Evolutionary conservation across 53 echinoderm and acorn worm genomes (phyloP).

Genomic region (Astropecten irregularis): DNA sequence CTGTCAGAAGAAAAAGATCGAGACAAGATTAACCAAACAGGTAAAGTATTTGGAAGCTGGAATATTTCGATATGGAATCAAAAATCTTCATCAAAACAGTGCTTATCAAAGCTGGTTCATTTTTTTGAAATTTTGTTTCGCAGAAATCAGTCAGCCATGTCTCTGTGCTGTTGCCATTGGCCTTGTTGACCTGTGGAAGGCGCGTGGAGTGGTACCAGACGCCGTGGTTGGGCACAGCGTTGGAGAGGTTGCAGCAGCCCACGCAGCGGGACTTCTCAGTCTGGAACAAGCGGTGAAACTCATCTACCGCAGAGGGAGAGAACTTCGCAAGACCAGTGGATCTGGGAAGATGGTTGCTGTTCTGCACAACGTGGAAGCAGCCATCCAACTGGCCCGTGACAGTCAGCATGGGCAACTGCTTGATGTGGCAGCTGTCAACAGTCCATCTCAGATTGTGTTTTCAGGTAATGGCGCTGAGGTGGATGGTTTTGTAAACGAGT

Average conservation of each 20-base stretch:
- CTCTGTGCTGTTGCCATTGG: conserved; percentile 57
- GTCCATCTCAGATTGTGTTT: conserved; percentile 64
- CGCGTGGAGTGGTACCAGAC: conserved; percentile 48
- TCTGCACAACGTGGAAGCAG: conserved; percentile 37
- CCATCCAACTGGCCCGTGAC: conserved; percentile 3
- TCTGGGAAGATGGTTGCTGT: conserved; percentile 76
- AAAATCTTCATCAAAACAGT: no score
- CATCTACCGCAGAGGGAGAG: conserved; percentile 58
- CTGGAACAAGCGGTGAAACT: conserved; percentile 49
- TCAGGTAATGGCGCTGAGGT: conserved; percentile 41
- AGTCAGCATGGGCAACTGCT: conserved; percentile 13
- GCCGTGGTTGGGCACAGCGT: conserved; percentile 70
- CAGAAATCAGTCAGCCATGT: conserved; percentile 72
- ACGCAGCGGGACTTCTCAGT: conserved; percentile 60
- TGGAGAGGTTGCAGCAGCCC: conserved; percentile 74
- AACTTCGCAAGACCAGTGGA: conserved; percentile 59
- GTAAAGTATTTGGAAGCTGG: no score
- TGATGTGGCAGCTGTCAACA: conserved; percentile 69
- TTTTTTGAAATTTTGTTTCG: neutral
- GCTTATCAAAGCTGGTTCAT: no score
- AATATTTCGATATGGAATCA: no score
- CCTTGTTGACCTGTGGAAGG: conserved; percentile 58
- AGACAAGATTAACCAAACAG: conserved; percentile 71
- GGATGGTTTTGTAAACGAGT: conserved; percentile 32
- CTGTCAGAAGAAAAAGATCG: conserved; percentile 54